These are phyloP conservation scores for Laodelphax striatellus DNA, from an alignment of 1,140 invertebrate species.

Conservation along the genomic window DNA sequence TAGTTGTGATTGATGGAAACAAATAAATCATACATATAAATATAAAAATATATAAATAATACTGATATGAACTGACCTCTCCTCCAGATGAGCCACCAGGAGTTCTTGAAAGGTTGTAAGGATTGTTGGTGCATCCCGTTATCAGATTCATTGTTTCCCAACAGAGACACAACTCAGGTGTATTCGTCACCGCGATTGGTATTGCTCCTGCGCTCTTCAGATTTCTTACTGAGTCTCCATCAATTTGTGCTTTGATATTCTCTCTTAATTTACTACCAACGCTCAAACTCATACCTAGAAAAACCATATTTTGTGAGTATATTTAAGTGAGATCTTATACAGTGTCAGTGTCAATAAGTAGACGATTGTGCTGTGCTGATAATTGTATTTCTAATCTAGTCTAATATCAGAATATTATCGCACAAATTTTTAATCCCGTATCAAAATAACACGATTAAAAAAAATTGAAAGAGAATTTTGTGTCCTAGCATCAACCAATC, in stretches of 20 bases:
- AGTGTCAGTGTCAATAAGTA: too few species aligned
- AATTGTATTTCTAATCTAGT: too few species aligned
- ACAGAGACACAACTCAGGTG: slow-evolving; percentile 81
- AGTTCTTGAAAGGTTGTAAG: slow-evolving; percentile 66
- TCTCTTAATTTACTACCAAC: slow-evolving; percentile 38
- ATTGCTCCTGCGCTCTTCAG: slow-evolving; percentile 73
- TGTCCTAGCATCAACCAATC: too few species aligned
- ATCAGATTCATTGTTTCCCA: slow-evolving; percentile 83
- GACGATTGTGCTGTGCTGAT: too few species aligned
- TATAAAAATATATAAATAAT: too few species aligned
- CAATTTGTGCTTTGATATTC: slow-evolving; percentile 44
- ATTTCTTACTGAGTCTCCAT: slow-evolving; percentile 56
- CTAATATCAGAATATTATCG: too few species aligned
- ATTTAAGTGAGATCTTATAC: too few species aligned
- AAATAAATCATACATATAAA: too few species aligned
- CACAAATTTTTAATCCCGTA: too few species aligned
- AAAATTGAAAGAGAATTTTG: too few species aligned
- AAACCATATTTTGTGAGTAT: background rate
- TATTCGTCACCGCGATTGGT: slow-evolving; percentile 76
- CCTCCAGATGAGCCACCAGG: slow-evolving; percentile 69
- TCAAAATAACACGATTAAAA: too few species aligned
- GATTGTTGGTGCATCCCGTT: slow-evolving; percentile 77
- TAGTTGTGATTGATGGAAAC: too few species aligned
- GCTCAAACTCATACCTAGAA: slow-evolving; percentile 38
- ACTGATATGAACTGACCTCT: slow-evolving; percentile 38